Base-by-base conservation (phyloP, 30 jellyfish, hydroid and myxozoan species). In the Haliclystus octoradiatus region DNA sequence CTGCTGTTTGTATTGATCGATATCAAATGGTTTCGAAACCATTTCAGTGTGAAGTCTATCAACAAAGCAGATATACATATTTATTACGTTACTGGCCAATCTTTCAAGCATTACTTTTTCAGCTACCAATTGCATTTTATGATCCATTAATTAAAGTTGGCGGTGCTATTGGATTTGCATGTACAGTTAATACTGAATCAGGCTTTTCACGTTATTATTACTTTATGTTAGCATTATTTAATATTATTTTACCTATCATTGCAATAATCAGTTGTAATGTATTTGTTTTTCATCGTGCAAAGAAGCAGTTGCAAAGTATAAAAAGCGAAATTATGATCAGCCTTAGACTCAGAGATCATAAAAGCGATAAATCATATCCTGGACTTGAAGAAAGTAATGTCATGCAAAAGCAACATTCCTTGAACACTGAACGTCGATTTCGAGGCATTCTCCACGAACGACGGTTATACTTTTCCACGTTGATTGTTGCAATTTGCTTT, bases 1-100 rank as follows among this genome's bases (percentile, higher is more conserved):
- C 57, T 40, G 57, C 57, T 40, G 57, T 40, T 19, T 5, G 57
- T 40, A 40, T 40, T 40, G 57, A 40, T 40, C 57, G 57, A 40
- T 40, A 40, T 19, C 9, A 5, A 5, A 19, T 19, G 19, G 19
- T 40, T 5, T 9, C 57, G 14, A 40, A 19, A 40, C 57, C 57
- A 40, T 5, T 40, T 19, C 57, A 40, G 14, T 40, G 19, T 19
- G 14, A 5, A 19, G 19, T 19, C 57, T 40, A 40, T 40, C 57
- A 40, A 19, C 14, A 40, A 5, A 40, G 57, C 19, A 40, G 14
- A 9, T 40, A 19, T 9, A 40, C 14, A 9, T 5, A 9, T 5
- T 9, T 40, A 19, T 40, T 40, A 19, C 57, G 9, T 5, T 19
- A 5, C 9, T 40, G 57, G 57, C 57, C 57, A 9, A 5, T 40